Evolutionary conservation across 2,113 vertebrate genomes (phyloP).

Genomic region (Excalfactoria chinensis): DNA sequence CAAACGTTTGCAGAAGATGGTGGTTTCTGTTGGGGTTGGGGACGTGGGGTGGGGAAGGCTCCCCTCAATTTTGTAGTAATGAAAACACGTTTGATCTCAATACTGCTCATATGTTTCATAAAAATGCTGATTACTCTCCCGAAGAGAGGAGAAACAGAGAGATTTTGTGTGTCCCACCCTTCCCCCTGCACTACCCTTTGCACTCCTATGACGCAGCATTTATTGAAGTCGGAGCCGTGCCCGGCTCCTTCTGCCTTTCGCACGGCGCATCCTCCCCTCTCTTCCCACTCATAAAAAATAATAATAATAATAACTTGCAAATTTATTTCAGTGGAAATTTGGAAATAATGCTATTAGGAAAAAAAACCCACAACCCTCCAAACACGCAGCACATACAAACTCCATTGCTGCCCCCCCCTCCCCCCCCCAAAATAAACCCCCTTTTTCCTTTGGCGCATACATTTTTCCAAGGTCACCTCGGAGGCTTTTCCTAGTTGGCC

Average conservation of each 20-base stretch:
- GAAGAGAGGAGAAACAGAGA: background rate
- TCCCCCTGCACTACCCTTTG: constrained; percentile 16
- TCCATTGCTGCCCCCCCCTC: background rate
- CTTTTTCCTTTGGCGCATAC: constrained; percentile 68
- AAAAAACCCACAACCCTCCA: background rate
- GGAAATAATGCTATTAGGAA: background rate
- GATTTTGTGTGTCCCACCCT: background rate
- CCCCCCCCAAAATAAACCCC: background rate
- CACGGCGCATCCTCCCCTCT: background rate
- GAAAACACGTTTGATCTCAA: constrained; percentile 39
- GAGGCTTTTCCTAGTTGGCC: constrained; percentile 78
- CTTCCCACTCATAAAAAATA: constrained; percentile 37
- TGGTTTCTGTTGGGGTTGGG: too few relatives aligned
- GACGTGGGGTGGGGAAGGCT: too few relatives aligned
- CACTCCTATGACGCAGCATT: constrained; percentile 36
- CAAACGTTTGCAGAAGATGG: constrained; percentile 36
- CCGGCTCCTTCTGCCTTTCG: background rate
- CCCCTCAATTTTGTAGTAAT: background rate
- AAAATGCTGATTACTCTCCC: constrained; percentile 37
- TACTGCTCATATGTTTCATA: constrained; percentile 3
- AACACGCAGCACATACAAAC: background rate
- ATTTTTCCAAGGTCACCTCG: constrained; percentile 76
- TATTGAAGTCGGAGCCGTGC: constrained; percentile 21
- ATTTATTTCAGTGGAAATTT: constrained; percentile 56
- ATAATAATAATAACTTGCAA: constrained; percentile 23